Percentiles rank a stretch among this genome's conserved stretches.
These are phyloP conservation scores for Dusona sp. DNA, from an alignment of 2,888 invertebrate genomes.

Conservation along the genomic window DNA sequence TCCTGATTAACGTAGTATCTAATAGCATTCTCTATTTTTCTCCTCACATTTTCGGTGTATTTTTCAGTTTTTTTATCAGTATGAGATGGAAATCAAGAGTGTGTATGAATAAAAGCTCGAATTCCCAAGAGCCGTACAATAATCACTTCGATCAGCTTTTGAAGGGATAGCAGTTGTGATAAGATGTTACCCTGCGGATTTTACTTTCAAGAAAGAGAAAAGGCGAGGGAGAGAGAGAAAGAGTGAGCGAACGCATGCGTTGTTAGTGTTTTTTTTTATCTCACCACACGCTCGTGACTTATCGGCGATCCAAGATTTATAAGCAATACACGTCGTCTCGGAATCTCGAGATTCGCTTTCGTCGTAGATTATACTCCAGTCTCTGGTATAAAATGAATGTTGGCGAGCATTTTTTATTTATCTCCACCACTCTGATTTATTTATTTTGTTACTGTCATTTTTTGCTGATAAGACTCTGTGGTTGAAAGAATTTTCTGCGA, in stretches of 20 bases:
- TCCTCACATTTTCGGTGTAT: not conserved
- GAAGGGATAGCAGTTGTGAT: slow-evolving; percentile 37
- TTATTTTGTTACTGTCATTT: slow-evolving; percentile 7
- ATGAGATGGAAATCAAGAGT: not conserved
- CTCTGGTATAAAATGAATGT: not conserved
- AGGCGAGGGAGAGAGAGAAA: not conserved
- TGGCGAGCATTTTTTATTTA: slow-evolving; percentile 17
- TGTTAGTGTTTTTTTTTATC: slow-evolving; percentile 29
- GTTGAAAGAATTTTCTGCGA: not conserved
- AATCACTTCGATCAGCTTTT: slow-evolving; percentile 40
- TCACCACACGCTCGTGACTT: slow-evolving; percentile 31
- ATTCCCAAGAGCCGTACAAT: slow-evolving; percentile 24
- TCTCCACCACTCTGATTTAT: not conserved
- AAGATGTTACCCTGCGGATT: slow-evolving; percentile 15
- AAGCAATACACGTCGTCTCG: slow-evolving; percentile 19
- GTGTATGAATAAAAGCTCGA: not conserved
- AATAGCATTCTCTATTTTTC: not conserved
- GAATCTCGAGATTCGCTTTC: slow-evolving; percentile 31
- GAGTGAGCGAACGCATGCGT: slow-evolving; percentile 7
- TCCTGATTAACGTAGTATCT: not conserved
- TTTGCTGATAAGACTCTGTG: slow-evolving; percentile 20
- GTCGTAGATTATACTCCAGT: slow-evolving; percentile 11
- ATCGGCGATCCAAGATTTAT: slow-evolving; percentile 46
- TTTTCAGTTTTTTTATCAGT: slow-evolving; percentile 21
- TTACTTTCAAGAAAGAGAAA: not conserved